phyloP scores from a whole-genome alignment of 2,797 vertebrate genomes.

The Zenarchopterus dispar region DNA sequence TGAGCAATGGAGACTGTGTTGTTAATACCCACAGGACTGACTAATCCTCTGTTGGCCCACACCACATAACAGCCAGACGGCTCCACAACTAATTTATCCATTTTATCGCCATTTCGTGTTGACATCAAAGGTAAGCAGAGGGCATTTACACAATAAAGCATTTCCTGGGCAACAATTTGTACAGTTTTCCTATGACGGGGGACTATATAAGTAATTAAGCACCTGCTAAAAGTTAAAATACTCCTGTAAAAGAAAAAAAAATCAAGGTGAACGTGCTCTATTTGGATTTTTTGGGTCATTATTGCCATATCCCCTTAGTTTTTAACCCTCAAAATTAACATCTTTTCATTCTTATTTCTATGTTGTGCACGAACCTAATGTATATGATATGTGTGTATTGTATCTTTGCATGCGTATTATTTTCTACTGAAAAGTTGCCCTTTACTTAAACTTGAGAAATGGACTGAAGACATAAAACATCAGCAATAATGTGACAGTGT shows the following conservation, averaged over 20 bases:
- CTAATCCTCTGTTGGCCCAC: no score
- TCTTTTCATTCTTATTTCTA: not conserved
- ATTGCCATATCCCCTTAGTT: conserved; percentile 14
- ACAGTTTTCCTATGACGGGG: conserved; percentile 1
- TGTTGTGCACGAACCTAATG: no score
- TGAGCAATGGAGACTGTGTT: no score
- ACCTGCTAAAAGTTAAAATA: conserved; percentile 36
- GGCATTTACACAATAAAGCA: conserved; percentile 17
- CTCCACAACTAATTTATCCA: no score
- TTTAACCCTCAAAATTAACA: conserved; percentile 15
- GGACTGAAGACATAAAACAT: no score
- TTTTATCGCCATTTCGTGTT: conserved; percentile 8
- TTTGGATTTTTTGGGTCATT: conserved; percentile 6
- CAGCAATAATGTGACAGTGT: no score
- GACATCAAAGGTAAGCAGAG: conserved; percentile 23
- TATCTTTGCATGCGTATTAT: no score
- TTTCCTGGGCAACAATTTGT: conserved; percentile 19
- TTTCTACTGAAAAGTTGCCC: no score
- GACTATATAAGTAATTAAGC: conserved; percentile 48
- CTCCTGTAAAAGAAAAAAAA: conserved; percentile 24
- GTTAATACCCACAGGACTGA: no score
- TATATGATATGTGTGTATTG: no score
- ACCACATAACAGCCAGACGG: no score
- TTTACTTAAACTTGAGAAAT: no score
- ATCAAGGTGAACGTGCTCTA: conserved; percentile 8